phyloP scores from a whole-genome alignment of 30 jellyfish, hydroid and myxozoan genomes.

The Pelagia noctiluca region DNA sequence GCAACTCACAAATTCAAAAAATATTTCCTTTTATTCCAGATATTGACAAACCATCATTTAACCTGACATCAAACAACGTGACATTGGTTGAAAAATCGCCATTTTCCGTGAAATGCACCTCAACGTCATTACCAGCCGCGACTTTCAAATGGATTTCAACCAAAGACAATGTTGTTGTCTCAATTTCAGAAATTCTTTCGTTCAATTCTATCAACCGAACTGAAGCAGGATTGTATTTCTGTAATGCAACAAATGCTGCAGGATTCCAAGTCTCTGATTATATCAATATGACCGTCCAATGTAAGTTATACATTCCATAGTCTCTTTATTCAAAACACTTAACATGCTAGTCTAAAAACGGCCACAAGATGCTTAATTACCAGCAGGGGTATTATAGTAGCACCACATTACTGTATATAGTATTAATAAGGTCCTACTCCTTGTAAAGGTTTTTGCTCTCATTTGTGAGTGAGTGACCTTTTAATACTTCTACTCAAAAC shows the following conservation, averaged over 20 bases:
- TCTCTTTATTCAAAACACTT: no score
- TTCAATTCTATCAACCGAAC: constrained; percentile 18
- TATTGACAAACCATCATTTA: constrained; percentile 1
- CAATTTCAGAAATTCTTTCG: constrained; percentile 9
- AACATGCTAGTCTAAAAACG: no score
- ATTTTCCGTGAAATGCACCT: constrained; percentile 10
- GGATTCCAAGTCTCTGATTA: constrained; percentile 11
- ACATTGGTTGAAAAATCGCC: neutral
- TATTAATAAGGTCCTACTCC: no score
- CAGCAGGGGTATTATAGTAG: no score
- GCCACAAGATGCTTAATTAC: no score
- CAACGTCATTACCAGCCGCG: constrained; percentile 31
- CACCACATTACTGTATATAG: no score
- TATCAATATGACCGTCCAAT: constrained; percentile 25
- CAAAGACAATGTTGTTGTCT: neutral
- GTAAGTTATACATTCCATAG: constrained; percentile 46
- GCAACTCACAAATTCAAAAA: no score
- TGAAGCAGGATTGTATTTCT: constrained; percentile 30
- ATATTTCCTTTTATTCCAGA: neutral
- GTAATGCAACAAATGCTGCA: constrained; percentile 45
- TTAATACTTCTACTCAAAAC: no score
- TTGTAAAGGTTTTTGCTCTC: no score
- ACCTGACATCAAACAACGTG: neutral
- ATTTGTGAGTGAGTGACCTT: no score
- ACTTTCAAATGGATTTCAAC: constrained; percentile 3